Conservation (phyloP, 2,113 vertebrate genomes). For the Dasyurus viverrinus region DNA sequence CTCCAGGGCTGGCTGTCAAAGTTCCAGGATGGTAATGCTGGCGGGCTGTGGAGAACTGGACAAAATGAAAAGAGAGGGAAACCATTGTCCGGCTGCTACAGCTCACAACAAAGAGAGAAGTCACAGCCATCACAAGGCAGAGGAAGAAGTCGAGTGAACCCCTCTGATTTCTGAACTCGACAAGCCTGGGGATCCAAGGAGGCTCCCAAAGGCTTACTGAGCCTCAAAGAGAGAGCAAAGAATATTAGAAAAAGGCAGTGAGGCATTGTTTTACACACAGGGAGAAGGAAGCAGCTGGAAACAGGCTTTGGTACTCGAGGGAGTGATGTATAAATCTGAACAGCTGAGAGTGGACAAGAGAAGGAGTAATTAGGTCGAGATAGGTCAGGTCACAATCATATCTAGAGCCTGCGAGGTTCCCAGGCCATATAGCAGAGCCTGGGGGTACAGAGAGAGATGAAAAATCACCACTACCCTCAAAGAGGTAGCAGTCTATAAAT, state of each 20-base stretch:
- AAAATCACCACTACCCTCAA: not conserved
- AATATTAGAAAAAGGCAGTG: not conserved
- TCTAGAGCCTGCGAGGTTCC: not conserved
- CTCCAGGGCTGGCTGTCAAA: not conserved
- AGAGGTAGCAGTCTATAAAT: not conserved
- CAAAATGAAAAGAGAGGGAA: not conserved
- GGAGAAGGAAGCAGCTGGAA: not conserved
- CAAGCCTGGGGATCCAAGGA: not conserved
- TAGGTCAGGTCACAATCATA: not conserved
- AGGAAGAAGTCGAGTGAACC: not conserved
- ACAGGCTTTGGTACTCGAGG: not conserved
- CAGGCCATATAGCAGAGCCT: not conserved
- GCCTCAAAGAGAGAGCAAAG: not conserved
- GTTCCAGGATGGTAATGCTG: not conserved
- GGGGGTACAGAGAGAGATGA: not conserved
- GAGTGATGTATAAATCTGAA: not conserved
- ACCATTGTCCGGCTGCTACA: not conserved
- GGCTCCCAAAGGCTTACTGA: not conserved
- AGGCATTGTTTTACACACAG: not conserved
- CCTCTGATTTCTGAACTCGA: not conserved
- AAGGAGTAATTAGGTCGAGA: not conserved
- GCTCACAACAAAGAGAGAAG: not conserved
- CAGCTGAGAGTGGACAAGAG: not conserved
- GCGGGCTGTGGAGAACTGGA: not conserved
- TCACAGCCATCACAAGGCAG: not conserved